Evolutionary conservation across 2,113 vertebrate species (phyloP).

Genomic region (Esox niger): DNA sequence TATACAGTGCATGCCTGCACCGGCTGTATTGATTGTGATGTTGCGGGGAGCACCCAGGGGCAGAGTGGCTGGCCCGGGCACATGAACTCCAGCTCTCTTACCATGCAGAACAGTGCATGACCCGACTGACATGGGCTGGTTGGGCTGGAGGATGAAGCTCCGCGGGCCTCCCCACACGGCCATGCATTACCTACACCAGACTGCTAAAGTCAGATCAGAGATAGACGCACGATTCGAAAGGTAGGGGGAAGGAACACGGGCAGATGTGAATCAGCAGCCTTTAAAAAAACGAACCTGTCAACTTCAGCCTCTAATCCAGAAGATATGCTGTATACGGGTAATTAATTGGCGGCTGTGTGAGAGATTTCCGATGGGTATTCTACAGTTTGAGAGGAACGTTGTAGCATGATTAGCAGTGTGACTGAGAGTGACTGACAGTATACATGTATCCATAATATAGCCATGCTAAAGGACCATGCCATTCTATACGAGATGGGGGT

Average conservation of each 20-base stretch:
- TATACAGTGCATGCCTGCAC: slow-evolving; percentile 20
- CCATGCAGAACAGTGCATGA: slow-evolving; percentile 67
- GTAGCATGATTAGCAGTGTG: slow-evolving; percentile 67
- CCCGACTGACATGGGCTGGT: slow-evolving; percentile 60
- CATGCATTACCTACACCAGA: slow-evolving; percentile 36
- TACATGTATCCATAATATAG: slow-evolving; percentile 62
- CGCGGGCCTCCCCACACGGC: slow-evolving; percentile 61
- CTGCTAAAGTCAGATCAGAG: slow-evolving; percentile 32
- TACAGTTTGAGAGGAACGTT: slow-evolving; percentile 58
- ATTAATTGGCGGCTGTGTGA: slow-evolving; percentile 55
- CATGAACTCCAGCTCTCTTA: slow-evolving; percentile 39
- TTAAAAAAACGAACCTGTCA: no score
- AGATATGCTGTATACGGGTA: slow-evolving; percentile 69
- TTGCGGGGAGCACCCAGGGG: slow-evolving; percentile 45
- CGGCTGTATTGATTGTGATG: slow-evolving; percentile 53
- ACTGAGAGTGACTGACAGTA: slow-evolving; percentile 54
- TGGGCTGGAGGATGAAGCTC: slow-evolving; percentile 52
- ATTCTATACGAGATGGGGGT: slow-evolving; percentile 56
- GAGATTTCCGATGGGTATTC: slow-evolving; percentile 59
- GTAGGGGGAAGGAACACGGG: not conserved
- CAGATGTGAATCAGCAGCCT: not conserved
- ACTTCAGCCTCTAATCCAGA: not conserved
- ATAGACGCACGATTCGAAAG: not conserved
- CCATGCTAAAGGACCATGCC: slow-evolving; percentile 46
- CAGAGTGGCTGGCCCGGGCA: slow-evolving; percentile 15